phyloP scores from a whole-genome alignment of 2,113 vertebrate genomes.

The Nibea albiflora region DNA sequence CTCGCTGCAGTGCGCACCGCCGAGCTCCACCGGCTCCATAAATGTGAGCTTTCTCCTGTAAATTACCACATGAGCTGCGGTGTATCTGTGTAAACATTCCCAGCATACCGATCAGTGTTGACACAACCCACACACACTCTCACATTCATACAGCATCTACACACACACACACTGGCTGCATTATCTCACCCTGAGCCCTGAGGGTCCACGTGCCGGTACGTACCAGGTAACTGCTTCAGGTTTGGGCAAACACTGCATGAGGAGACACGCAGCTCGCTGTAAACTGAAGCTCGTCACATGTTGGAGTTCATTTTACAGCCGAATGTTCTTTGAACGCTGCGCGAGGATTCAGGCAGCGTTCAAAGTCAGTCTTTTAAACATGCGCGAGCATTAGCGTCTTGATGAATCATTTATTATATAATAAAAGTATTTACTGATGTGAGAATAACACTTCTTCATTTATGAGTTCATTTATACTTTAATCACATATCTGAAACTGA shows the following conservation, averaged over 20 bases:
- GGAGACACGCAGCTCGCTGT: neutral
- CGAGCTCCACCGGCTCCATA: neutral
- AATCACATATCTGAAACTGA: no score
- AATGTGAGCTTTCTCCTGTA: slow-evolving; percentile 23
- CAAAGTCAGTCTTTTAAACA: neutral
- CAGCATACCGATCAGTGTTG: slow-evolving; percentile 38
- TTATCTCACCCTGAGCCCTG: slow-evolving; percentile 4
- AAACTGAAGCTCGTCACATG: no score
- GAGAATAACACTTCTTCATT: no score
- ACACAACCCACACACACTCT: slow-evolving; percentile 28
- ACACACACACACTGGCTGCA: neutral
- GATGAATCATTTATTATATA: no score
- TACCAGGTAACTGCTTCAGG: neutral
- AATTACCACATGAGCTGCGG: slow-evolving; percentile 4
- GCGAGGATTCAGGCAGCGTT: no score
- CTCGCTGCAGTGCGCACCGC: no score
- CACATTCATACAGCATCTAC: neutral
- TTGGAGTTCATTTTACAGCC: no score
- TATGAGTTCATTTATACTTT: no score
- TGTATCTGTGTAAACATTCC: slow-evolving; percentile 52
- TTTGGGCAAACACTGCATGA: neutral
- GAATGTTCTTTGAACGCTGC: no score
- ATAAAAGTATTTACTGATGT: no score
- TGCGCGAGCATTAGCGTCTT: no score
- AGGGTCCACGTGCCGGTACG: neutral